These are phyloP conservation scores for Sycon ciliatum DNA, from an alignment of 37 sponge, comb jelly and placozoan genomes.

Conservation along the genomic window DNA sequence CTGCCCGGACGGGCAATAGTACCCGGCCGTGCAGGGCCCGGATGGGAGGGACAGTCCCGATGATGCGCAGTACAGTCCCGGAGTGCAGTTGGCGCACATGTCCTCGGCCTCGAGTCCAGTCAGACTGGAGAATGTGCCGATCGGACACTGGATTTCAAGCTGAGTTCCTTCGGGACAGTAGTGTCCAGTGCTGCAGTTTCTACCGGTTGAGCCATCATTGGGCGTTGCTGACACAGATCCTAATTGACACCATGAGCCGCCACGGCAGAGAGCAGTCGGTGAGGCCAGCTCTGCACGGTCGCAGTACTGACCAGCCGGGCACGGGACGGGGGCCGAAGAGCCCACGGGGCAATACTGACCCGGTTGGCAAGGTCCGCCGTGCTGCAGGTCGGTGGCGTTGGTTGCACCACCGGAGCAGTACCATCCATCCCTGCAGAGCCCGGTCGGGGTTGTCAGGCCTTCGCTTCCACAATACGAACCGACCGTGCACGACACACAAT, in stretches of 20 bases:
- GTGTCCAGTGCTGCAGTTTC: conserved; percentile 23
- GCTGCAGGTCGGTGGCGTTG: neutral
- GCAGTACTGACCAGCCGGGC: conserved; percentile 25
- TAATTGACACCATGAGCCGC: conserved; percentile 19
- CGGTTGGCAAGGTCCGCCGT: conserved; percentile 20
- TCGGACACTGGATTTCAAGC: neutral
- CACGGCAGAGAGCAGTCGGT: neutral
- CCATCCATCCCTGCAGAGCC: conserved; percentile 30
- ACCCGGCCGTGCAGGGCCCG: conserved; percentile 27
- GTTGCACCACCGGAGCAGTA: conserved; percentile 28
- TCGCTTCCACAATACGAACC: conserved; percentile 18
- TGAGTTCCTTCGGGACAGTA: conserved; percentile 27
- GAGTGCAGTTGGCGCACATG: neutral
- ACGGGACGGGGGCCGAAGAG: conserved; percentile 10
- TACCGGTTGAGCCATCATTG: conserved; percentile 21
- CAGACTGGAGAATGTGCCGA: neutral
- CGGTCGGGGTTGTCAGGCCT: conserved; percentile 16
- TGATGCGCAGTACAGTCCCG: neutral
- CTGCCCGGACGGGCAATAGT: conserved; percentile 25
- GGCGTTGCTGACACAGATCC: conserved; percentile 14
- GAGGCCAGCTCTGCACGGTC: neutral
- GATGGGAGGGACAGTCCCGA: conserved; percentile 13
- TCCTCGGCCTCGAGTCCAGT: neutral
- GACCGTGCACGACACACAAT: conserved; percentile 18
- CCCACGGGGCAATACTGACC: conserved; percentile 36